A percentile compares a stretch with the other conserved stretches of the same genome.
Evolutionary conservation across 2,113 vertebrate genomes (phyloP).

Genomic region (Grus americana): DNA sequence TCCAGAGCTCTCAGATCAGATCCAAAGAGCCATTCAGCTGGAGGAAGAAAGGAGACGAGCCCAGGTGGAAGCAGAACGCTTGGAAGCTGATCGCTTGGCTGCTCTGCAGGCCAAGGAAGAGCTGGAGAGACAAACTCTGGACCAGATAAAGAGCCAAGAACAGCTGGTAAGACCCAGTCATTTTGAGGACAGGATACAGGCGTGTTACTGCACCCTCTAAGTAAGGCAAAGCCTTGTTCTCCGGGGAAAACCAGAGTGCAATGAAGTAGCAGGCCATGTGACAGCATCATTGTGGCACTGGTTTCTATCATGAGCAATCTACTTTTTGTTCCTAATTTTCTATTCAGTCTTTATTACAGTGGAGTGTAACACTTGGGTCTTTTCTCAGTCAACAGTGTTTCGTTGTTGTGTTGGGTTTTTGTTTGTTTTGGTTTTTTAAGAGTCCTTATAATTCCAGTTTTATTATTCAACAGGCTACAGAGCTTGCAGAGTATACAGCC

Average conservation of each 20-base stretch:
- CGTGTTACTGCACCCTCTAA: neutral
- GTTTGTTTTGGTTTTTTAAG: neutral
- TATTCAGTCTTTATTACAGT: neutral
- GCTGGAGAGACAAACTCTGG: conserved; percentile 86
- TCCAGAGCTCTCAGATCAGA: conserved; percentile 91
- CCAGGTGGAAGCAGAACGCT: conserved; percentile 88
- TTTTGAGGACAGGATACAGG: neutral
- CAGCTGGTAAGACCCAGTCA: conserved; percentile 84
- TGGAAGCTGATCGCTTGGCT: conserved; percentile 90
- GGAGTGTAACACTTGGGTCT: neutral
- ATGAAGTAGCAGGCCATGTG: neutral
- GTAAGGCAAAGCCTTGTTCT: neutral
- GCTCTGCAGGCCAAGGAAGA: conserved; percentile 95
- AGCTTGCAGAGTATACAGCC: conserved; percentile 88
- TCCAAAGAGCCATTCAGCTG: conserved; percentile 85
- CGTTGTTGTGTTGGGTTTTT: neutral
- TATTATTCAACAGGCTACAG: conserved; percentile 78
- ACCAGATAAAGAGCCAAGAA: conserved; percentile 94
- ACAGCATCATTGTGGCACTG: neutral
- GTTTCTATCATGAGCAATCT: neutral
- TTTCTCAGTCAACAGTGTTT: neutral
- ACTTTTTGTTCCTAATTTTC: neutral
- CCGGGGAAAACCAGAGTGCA: neutral
- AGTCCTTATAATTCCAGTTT: neutral
- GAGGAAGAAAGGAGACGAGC: conserved; percentile 90